phyloP scores from a whole-genome alignment of 53 echinoderm and acorn worm genomes.

The Crossaster papposus region DNA sequence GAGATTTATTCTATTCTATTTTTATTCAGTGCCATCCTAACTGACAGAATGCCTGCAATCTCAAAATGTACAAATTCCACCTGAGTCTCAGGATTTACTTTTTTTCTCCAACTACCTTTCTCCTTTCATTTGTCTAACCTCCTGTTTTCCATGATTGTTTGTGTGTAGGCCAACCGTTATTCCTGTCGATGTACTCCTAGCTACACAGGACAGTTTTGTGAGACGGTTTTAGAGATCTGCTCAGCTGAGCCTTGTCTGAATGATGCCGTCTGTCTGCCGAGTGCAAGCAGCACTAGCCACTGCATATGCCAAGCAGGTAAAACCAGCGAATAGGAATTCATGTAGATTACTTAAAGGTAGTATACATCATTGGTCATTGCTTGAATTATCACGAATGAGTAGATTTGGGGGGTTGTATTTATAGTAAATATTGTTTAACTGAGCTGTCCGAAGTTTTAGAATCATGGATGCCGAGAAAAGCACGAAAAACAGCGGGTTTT shows the following conservation, averaged over 20 bases:
- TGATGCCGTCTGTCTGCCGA: constrained; percentile 13
- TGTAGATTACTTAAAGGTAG: no score
- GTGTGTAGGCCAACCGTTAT: constrained; percentile 54
- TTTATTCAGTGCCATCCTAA: neutral
- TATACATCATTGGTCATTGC: no score
- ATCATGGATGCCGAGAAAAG: no score
- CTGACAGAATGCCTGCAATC: neutral
- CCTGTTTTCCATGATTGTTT: neutral
- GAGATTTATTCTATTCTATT: neutral
- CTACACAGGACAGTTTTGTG: constrained; percentile 51
- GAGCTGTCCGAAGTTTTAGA: no score
- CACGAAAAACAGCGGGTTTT: no score
- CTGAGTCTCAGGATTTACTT: no score
- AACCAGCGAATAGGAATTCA: no score
- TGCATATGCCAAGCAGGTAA: constrained; percentile 50
- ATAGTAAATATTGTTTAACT: no score
- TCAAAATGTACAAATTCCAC: neutral
- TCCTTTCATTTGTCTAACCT: no score
- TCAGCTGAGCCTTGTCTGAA: constrained; percentile 52
- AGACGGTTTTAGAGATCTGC: constrained; percentile 50
- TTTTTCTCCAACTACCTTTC: no score
- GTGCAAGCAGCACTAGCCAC: constrained; percentile 5
- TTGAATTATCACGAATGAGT: no score
- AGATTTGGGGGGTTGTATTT: no score
- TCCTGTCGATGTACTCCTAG: constrained; percentile 56